Conservation (phyloP, 2,888 invertebrate genomes). For the Lymantria monacha region DNA sequence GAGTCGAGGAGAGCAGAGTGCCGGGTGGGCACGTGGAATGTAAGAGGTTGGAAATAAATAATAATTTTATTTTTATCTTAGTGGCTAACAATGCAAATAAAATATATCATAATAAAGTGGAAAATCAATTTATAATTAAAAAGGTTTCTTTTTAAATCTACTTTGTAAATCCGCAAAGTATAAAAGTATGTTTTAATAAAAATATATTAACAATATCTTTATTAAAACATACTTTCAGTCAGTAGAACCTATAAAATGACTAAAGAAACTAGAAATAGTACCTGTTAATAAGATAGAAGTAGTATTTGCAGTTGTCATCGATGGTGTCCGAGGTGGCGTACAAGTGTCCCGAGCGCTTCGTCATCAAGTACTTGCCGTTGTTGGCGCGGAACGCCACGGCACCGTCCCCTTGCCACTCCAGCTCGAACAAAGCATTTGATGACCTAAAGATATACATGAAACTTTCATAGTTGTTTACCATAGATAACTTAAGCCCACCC, state of each 20-base stretch:
- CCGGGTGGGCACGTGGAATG: no score
- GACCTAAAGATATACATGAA: constrained; percentile 77
- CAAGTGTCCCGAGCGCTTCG: constrained; percentile 96
- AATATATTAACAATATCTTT: no score
- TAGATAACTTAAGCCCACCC: no score
- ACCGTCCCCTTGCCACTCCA: constrained; percentile 96
- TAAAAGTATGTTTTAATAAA: no score
- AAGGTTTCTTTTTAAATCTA: no score
- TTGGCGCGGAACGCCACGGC: constrained; percentile 95
- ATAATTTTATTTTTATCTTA: neutral
- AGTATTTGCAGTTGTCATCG: constrained; percentile 95
- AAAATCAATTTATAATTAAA: no score
- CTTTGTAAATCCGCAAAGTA: no score
- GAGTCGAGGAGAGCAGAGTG: no score
- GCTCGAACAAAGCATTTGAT: constrained; percentile 95
- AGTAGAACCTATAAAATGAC: no score
- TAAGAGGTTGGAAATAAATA: no score
- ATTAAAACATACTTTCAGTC: no score
- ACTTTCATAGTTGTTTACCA: no score
- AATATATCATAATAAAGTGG: neutral
- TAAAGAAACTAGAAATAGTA: constrained; percentile 32
- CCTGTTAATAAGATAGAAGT: constrained; percentile 96
- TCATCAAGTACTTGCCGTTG: constrained; percentile 96
- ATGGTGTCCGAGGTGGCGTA: constrained; percentile 92
- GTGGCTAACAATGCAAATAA: neutral